These are phyloP conservation scores for Sphenopsis melanotis DNA, from an alignment of 2,797 vertebrate genomes.

Conservation along the genomic window DNA sequence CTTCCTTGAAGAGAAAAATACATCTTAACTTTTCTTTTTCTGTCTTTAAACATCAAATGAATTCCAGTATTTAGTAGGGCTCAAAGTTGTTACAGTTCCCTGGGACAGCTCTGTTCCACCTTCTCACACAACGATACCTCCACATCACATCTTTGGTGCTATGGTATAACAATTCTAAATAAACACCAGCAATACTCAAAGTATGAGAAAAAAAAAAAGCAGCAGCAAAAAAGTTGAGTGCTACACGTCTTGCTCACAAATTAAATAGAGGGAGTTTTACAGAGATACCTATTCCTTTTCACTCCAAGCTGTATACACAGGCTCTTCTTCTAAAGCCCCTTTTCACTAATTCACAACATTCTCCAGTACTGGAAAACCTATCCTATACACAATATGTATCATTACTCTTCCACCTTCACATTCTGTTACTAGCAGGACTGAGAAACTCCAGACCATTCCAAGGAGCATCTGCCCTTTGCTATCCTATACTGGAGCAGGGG, in stretches of 20 bases:
- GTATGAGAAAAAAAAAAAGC: background rate
- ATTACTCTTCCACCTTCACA: background rate
- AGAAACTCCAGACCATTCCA: background rate
- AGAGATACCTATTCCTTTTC: background rate
- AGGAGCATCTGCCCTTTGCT: background rate
- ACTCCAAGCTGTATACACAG: background rate
- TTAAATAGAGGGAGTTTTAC: background rate
- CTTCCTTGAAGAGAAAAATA: background rate
- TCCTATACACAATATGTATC: background rate
- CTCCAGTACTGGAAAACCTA: background rate
- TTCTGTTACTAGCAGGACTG: background rate
- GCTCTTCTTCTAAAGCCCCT: background rate
- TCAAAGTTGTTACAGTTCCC: background rate
- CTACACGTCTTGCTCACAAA: background rate
- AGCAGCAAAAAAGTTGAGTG: background rate
- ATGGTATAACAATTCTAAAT: background rate
- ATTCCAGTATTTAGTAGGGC: background rate
- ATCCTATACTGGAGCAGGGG: accelerated
- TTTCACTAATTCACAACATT: background rate
- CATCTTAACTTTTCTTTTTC: background rate
- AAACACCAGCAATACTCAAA: background rate
- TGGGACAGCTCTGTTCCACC: background rate
- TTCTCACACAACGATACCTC: background rate
- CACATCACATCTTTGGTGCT: background rate
- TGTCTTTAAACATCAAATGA: background rate